Evolutionary conservation across 2,797 vertebrate species (phyloP).

Genomic region (Rhodeus uyekii): DNA sequence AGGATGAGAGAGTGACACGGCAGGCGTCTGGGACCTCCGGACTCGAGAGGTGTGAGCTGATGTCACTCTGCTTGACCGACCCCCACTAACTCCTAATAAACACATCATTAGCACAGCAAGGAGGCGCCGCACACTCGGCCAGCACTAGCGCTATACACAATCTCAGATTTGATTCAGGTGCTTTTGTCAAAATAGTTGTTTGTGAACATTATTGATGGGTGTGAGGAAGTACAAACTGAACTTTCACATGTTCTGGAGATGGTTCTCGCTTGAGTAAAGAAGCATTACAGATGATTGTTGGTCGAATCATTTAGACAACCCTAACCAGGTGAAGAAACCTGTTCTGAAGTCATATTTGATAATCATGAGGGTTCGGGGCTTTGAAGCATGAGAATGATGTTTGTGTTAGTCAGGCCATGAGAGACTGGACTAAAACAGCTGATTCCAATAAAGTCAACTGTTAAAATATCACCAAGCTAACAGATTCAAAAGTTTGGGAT

Average conservation of each 20-base stretch:
- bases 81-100: background rate
- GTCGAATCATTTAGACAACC: background rate
- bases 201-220: background rate
- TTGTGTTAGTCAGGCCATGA: background rate
- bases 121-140: background rate
- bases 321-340: too few relatives aligned
- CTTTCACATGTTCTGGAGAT: background rate
- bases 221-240: background rate
- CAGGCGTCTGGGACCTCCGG: slow-evolving; percentile 15
- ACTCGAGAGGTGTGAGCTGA: slow-evolving; percentile 40
- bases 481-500: background rate
- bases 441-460: background rate
- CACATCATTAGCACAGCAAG: slow-evolving; percentile 6
- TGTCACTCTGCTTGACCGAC: slow-evolving; percentile 33
- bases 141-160: background rate
- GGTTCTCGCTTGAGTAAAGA: background rate
- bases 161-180: background rate
- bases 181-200: background rate
- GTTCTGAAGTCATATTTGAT: too few relatives aligned
- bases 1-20: slow-evolving; percentile 38
- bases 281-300: background rate
- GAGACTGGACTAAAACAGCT: background rate
- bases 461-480: background rate
- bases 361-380: background rate
- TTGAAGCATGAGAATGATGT: too few relatives aligned